Evolutionary conservation across 2,888 invertebrate species (phyloP), one percentile per base, ranked within the genome.

Genomic region (Plemyria rubiginata): DNA sequence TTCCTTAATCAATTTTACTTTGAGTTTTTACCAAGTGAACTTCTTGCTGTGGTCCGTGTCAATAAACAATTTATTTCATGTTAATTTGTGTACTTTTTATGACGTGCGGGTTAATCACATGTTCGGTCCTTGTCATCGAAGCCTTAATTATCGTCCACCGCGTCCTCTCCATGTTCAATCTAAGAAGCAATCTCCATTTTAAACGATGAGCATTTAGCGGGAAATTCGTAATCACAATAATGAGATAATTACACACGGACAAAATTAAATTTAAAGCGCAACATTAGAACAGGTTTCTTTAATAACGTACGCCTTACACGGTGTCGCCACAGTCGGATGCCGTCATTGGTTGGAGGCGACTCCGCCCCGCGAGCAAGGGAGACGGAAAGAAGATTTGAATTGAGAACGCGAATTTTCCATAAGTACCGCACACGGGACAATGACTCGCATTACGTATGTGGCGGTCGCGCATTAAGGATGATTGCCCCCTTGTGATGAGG

Each of bases 221-320:
- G 82, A 90, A 88, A 90, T 91, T 90, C 88, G 89, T 91, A 92
- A 92, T 92, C 86, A 90, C 90, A 89, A 91, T 92, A 92, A 92
- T 92, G 90, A 92, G 92, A 92, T 92, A 92, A 93, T 93, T 92
- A 92, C 90, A 92, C 90, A 89, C 87, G 88, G 87, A 92, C 90
- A 89, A 92, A 93, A 93, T 92, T 93, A 91, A 93, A 93, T 93
- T 93, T 91, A 92, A 92, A 89, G 87, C 90, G 85, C 90, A 89
- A 90, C 90, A 92, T 92, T 92, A 93, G 92, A 93, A 93, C 93
- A 88, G 93, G 93, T 93, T 93, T 92, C 87, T 89, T 92, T 91
- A 91, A 91, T 90, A 90, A 90, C 92, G 86, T 88, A 91, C 92
- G 91, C 93, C 92, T 92, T 92, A 87, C 91, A 88, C 90, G 88